phyloP scores from a whole-genome alignment of 2,797 vertebrate species.

The Lacerta bilineata region DNA sequence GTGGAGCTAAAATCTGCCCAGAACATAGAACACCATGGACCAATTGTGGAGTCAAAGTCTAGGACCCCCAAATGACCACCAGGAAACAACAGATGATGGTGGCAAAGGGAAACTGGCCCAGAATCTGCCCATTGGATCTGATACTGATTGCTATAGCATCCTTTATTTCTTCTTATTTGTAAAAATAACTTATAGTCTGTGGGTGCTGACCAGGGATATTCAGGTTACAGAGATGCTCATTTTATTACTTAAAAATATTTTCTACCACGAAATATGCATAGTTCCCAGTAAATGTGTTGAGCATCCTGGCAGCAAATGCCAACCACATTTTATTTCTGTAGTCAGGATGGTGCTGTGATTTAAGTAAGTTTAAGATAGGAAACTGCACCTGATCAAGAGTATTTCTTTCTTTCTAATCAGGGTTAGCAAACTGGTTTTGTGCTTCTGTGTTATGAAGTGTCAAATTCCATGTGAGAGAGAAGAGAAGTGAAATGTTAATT shows the following conservation, averaged over 20 bases:
- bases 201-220: background rate
- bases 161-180: no score
- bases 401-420: background rate
- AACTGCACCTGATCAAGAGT: background rate
- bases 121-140: no score
- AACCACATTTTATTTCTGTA: background rate
- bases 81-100: no score
- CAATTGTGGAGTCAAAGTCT: background rate
- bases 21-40: background rate
- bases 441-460: no score
- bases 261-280: background rate
- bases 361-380: background rate
- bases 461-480: no score
- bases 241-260: background rate
- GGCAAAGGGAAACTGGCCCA: background rate
- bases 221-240: background rate
- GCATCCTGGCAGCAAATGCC: background rate
- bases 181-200: no score
- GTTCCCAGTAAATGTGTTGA: background rate
- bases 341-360: background rate
- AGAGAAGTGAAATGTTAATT: no score
- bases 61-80: no score
- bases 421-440: background rate
- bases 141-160: no score
- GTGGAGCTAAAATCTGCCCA: background rate